Conservation (phyloP, 2,113 vertebrate genomes). For the Columbina picui region DNA sequence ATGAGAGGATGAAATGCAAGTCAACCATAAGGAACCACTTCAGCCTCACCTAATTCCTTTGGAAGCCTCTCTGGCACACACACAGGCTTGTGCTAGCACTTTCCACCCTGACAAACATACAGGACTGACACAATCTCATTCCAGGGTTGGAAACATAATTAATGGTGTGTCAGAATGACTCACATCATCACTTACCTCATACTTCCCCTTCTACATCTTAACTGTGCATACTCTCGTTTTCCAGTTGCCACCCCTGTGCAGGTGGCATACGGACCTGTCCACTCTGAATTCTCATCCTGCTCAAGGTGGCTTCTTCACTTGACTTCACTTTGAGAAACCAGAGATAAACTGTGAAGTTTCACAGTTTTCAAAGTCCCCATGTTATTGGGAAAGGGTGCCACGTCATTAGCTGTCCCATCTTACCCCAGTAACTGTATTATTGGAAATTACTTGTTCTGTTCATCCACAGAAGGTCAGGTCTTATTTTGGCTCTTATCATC, state of each 20-base stretch:
- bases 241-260: not conserved
- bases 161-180: slow-evolving; percentile 5
- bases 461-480: not conserved
- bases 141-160: slow-evolving; percentile 23
- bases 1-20: not conserved
- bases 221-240: not conserved
- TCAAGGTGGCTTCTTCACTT: not conserved
- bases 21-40: not conserved
- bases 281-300: not conserved
- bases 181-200: not conserved
- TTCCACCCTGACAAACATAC: not conserved
- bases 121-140: not conserved
- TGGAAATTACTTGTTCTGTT: not conserved
- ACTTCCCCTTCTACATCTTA: not conserved
- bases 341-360: not conserved
- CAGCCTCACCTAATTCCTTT: not conserved
- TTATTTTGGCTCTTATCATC: not conserved
- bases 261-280: not conserved
- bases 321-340: not conserved
- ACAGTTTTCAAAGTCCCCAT: not conserved
- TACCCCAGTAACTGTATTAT: not conserved
- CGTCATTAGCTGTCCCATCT: not conserved
- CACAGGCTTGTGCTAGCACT: not conserved
- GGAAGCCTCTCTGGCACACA: not conserved
- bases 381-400: not conserved